phyloP scores from a whole-genome alignment of 2,888 invertebrate species.

The Teleogryllus oceanicus region DNA sequence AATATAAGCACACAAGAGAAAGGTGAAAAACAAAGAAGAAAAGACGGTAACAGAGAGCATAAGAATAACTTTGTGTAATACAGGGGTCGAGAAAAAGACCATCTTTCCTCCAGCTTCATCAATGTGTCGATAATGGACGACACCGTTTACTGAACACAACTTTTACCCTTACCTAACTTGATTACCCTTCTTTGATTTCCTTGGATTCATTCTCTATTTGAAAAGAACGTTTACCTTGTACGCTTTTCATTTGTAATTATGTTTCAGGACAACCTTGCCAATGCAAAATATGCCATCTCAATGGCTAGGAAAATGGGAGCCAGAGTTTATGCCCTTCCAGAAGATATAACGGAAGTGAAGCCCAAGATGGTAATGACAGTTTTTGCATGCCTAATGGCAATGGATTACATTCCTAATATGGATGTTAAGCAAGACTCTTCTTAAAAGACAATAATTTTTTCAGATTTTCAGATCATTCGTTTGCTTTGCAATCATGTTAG shows the following conservation, averaged over 20 bases:
- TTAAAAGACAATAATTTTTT: neutral
- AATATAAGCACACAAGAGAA: too few species aligned
- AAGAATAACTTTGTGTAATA: too few species aligned
- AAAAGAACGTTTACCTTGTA: too few species aligned
- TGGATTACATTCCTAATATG: conserved; percentile 91
- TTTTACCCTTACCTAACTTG: too few species aligned
- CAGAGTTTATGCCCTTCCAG: conserved; percentile 95
- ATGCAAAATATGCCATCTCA: conserved; percentile 99
- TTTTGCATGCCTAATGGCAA: conserved; percentile 98
- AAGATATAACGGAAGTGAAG: conserved; percentile 97
- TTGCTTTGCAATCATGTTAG: neutral
- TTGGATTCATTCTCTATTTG: too few species aligned
- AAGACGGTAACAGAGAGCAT: too few species aligned
- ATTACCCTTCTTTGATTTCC: too few species aligned
- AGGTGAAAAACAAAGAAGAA: too few species aligned
- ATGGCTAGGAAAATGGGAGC: conserved; percentile 98
- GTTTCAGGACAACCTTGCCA: conserved; percentile 83
- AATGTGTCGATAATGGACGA: too few species aligned
- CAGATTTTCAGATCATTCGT: neutral
- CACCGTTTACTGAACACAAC: too few species aligned
- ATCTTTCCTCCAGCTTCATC: too few species aligned
- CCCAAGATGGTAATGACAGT: conserved; percentile 99
- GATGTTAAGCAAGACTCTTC: conserved; percentile 47
- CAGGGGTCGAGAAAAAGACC: too few species aligned
- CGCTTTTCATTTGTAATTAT: conserved; percentile 35